Evolutionary conservation across 1,140 invertebrate genomes (phyloP).

Genomic region (Drosophila nigrodunni): DNA sequence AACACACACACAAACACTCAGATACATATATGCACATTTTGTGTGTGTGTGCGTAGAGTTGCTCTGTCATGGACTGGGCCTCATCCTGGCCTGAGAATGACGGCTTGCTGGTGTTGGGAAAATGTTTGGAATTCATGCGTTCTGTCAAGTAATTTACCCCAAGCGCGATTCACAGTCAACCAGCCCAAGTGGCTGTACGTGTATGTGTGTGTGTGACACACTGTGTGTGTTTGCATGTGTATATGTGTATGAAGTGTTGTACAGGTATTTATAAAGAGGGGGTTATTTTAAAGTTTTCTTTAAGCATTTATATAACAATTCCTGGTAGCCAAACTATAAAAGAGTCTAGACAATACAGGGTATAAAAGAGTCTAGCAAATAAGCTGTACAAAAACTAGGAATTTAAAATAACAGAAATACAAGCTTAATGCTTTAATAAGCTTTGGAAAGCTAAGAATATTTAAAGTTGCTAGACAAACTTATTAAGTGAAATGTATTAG

Average conservation of each 20-base stretch:
- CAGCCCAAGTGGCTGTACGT: constrained; percentile 35
- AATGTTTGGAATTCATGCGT: constrained; percentile 63
- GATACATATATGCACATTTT: neutral
- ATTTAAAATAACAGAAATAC: too few relatives aligned
- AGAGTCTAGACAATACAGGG: too few relatives aligned
- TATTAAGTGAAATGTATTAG: too few relatives aligned
- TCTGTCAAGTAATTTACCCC: constrained; percentile 68
- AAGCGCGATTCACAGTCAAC: constrained; percentile 40
- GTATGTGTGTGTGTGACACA: constrained; percentile 18
- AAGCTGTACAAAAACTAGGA: too few relatives aligned
- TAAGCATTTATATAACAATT: constrained; percentile 20
- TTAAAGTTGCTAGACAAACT: too few relatives aligned
- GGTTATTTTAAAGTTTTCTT: constrained; percentile 17
- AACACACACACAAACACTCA: neutral
- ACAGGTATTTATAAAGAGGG: constrained; percentile 34
- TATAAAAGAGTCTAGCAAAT: too few relatives aligned
- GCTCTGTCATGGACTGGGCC: constrained; percentile 38
- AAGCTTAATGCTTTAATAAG: too few relatives aligned
- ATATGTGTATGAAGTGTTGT: constrained; percentile 34
- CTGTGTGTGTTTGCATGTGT: constrained; percentile 16
- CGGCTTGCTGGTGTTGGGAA: constrained; percentile 49
- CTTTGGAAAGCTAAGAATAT: too few relatives aligned
- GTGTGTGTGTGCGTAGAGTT: constrained; percentile 29
- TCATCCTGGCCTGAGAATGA: constrained; percentile 46
- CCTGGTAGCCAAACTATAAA: constrained; percentile 2